Conservation (phyloP, 2,888 invertebrate genomes). For the Agrotis clavis region DNA sequence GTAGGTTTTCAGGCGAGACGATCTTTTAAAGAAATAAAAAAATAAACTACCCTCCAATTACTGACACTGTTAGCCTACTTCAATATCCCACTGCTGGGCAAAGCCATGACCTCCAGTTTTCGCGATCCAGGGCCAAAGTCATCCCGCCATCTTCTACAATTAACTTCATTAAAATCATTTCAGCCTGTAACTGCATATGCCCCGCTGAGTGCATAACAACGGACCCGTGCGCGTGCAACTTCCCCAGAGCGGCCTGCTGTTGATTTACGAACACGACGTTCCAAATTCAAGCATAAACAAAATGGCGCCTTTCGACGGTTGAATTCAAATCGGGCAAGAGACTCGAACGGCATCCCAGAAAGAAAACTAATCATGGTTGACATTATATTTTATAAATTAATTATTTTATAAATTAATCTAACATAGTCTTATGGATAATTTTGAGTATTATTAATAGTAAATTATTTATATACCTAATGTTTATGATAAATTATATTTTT, state of each 20-base stretch:
- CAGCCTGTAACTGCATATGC: constrained; percentile 85
- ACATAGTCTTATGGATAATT: constrained; percentile 65
- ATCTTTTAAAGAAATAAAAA: too few species aligned
- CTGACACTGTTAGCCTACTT: too few species aligned
- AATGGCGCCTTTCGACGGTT: constrained; percentile 53
- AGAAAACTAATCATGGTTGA: constrained; percentile 50
- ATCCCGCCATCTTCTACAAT: too few species aligned
- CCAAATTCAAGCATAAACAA: constrained; percentile 76
- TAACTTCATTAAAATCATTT: constrained; percentile 47
- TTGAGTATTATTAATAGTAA: constrained; percentile 55
- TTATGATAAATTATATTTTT: constrained; percentile 56
- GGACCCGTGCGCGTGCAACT: constrained; percentile 86
- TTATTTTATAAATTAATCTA: constrained; percentile 40
- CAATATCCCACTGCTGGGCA: too few species aligned
- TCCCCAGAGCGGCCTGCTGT: constrained; percentile 85
- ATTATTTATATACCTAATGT: constrained; percentile 47
- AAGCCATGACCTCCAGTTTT: too few species aligned
- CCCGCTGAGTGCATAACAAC: constrained; percentile 84
- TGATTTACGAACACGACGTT: constrained; percentile 68
- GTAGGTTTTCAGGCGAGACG: too few species aligned
- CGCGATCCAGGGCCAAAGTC: too few species aligned
- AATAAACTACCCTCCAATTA: too few species aligned
- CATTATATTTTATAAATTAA: constrained; percentile 37
- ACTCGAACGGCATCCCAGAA: constrained; percentile 6
- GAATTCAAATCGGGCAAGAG: constrained; percentile 19